phyloP scores from a whole-genome alignment of 2,113 vertebrate genomes.

The Mionectes macconnelli region DNA sequence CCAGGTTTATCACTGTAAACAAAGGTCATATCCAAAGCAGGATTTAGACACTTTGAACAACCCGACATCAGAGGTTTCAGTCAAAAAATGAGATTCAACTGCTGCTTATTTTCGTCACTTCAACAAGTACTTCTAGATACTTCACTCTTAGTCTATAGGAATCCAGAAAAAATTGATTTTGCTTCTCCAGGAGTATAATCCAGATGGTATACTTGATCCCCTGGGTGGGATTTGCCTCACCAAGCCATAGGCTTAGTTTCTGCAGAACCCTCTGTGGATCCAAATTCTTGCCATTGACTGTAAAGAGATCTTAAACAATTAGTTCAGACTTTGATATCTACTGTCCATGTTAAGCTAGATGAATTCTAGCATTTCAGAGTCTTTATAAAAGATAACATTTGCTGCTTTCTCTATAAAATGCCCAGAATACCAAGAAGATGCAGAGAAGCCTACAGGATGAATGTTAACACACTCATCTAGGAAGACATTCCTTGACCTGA shows the following conservation, averaged over 20 bases:
- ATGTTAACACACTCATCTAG: background rate
- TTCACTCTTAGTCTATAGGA: background rate
- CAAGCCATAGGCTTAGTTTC: background rate
- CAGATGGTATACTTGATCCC: background rate
- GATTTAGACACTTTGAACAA: background rate
- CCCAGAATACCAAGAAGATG: background rate
- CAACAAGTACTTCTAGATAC: background rate
- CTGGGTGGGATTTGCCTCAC: background rate
- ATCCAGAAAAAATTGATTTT: background rate
- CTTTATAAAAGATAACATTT: background rate
- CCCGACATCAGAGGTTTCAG: background rate
- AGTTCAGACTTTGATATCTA: background rate
- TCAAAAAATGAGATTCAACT: background rate
- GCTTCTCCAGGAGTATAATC: background rate
- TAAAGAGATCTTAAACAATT: background rate
- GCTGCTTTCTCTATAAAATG: background rate
- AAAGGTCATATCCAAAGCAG: background rate
- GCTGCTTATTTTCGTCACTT: background rate
- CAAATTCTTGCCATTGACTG: background rate
- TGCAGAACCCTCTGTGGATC: background rate
- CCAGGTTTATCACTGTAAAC: background rate
- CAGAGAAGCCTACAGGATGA: background rate
- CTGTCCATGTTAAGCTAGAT: background rate
- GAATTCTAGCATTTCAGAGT: background rate
- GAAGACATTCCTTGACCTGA: background rate